Percentiles rank a stretch among this genome's conserved stretches.
These are phyloP conservation scores for Rhinichthys osculus DNA, from an alignment of 2,797 vertebrate genomes.

Conservation along the genomic window DNA sequence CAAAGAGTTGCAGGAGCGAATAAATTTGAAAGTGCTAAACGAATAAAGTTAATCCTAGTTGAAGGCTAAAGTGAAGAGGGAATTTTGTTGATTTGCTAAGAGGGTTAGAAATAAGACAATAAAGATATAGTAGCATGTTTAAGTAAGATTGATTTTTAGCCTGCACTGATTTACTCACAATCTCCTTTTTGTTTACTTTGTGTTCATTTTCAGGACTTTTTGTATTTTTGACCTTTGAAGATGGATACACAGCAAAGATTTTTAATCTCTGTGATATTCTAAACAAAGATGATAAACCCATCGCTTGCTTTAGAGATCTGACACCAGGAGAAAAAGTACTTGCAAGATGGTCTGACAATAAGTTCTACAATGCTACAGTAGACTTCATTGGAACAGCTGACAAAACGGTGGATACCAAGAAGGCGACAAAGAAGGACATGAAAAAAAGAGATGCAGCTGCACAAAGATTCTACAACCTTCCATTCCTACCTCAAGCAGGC, in stretches of 20 bases:
- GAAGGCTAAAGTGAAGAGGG: too few species aligned
- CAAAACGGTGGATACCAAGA: slow-evolving; percentile 47
- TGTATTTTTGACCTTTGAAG: slow-evolving; percentile 46
- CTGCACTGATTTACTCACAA: too few species aligned
- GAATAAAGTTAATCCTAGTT: too few species aligned
- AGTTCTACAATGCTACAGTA: slow-evolving; percentile 51
- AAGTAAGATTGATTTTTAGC: too few species aligned
- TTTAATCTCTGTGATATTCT: slow-evolving; percentile 45
- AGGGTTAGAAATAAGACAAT: too few species aligned
- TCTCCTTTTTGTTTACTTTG: slow-evolving; percentile 9
- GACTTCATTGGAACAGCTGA: slow-evolving; percentile 43
- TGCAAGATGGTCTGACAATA: slow-evolving; percentile 54
- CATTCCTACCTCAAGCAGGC: slow-evolving; percentile 39
- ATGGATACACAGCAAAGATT: slow-evolving; percentile 48
- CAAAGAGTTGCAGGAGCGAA: too few species aligned
- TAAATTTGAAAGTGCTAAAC: too few species aligned
- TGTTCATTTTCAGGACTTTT: slow-evolving; percentile 48
- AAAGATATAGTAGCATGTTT: too few species aligned
- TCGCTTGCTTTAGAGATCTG: slow-evolving; percentile 46
- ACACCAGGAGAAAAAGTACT: slow-evolving; percentile 48
- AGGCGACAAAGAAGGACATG: slow-evolving; percentile 45
- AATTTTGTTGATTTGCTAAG: too few species aligned
- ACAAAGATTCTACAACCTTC: slow-evolving; percentile 42
- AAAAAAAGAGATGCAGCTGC: slow-evolving; percentile 39
- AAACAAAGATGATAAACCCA: slow-evolving; percentile 44